Evolutionary conservation across 2,113 vertebrate species (phyloP).

Genomic region (Bombycilla garrulus): DNA sequence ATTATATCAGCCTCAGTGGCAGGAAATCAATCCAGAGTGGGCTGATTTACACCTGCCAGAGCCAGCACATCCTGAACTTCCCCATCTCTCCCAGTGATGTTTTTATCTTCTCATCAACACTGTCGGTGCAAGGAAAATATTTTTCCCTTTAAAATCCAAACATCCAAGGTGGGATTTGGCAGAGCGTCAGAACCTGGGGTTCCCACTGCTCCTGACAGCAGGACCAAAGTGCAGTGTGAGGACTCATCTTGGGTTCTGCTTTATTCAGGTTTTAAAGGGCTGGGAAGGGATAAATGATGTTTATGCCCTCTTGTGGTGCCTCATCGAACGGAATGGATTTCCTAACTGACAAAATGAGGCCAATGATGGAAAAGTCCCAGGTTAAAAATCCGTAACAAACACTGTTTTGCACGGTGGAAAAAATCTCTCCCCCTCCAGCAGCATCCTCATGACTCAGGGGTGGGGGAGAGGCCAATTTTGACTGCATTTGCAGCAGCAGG

Average conservation of each 20-base stretch:
- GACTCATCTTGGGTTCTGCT: background rate
- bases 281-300: constrained; percentile 31
- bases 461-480: background rate
- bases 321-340: background rate
- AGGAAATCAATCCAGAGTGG: constrained; percentile 17
- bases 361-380: constrained; percentile 7
- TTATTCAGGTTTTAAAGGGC: background rate
- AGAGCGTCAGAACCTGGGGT: background rate
- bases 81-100: background rate
- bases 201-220: background rate
- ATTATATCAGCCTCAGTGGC: background rate
- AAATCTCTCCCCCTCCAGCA: background rate
- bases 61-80: background rate
- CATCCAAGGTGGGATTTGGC: constrained; percentile 19
- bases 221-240: background rate
- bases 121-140: background rate
- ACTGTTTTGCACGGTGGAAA: background rate
- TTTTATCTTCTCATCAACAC: background rate
- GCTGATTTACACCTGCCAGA: constrained; percentile 28
- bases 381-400: background rate
- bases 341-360: background rate
- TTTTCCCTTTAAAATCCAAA: constrained; percentile 1
- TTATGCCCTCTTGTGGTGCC: constrained; percentile 62
- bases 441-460: constrained; percentile 4
- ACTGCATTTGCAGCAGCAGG: background rate